Evolutionary conservation across 2,113 vertebrate species (phyloP).

Genomic region (Fregata magnificens): DNA sequence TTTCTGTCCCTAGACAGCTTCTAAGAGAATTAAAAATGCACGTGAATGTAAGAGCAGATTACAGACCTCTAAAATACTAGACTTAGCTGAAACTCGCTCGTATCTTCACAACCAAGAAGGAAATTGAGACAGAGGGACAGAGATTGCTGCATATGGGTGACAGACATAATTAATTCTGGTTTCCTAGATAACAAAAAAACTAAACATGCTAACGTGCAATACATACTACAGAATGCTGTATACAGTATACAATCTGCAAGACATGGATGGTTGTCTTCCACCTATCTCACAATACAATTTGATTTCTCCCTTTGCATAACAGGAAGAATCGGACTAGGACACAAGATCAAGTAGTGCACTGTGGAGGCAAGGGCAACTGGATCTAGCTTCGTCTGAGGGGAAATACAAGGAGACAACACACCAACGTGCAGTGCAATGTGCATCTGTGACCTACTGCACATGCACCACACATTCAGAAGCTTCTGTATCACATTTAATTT

Average conservation of each 20-base stretch:
- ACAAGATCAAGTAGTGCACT: not conserved
- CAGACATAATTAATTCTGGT: not conserved
- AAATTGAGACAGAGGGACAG: not conserved
- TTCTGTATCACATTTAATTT: not conserved
- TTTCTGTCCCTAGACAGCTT: not conserved
- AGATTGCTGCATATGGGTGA: not conserved
- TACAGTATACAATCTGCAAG: not conserved
- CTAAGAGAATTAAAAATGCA: not conserved
- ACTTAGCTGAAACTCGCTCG: not conserved
- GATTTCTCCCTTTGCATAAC: not conserved
- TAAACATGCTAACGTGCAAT: not conserved
- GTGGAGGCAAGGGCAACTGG: not conserved
- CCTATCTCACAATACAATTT: not conserved
- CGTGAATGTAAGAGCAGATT: not conserved
- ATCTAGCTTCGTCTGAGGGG: not conserved
- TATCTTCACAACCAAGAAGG: not conserved
- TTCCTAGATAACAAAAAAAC: not conserved
- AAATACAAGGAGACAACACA: not conserved
- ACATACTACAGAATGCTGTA: not conserved
- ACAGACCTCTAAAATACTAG: not conserved
- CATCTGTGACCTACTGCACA: not conserved
- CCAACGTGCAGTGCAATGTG: not conserved
- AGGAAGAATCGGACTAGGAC: not conserved
- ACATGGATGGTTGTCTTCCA: not conserved
- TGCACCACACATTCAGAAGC: not conserved